Evolutionary conservation across 2,797 vertebrate species (phyloP).

Genomic region (Phoebastria nigripes): DNA sequence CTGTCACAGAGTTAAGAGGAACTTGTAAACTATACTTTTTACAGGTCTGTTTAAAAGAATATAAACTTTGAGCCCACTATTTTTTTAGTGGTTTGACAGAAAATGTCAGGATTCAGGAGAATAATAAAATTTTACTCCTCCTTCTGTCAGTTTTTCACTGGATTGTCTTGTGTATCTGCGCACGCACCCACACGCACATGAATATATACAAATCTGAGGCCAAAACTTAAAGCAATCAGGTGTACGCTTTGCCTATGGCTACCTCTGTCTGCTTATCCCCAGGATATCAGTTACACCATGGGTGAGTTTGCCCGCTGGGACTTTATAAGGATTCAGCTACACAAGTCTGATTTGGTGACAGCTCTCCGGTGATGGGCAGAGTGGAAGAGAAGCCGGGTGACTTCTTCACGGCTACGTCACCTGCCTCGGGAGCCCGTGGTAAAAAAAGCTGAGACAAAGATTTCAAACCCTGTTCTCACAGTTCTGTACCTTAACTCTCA

Average conservation of each 20-base stretch:
- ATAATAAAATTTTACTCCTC: not conserved
- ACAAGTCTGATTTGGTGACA: not conserved
- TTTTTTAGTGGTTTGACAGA: not conserved
- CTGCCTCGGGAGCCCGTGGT: rapidly evolving
- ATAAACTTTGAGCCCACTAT: not conserved
- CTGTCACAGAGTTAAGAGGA: not conserved
- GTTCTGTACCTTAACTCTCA: not conserved
- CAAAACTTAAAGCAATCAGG: not conserved
- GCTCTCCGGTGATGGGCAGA: not conserved
- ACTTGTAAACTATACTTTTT: not conserved
- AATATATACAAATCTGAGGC: not conserved
- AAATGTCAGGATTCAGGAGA: not conserved
- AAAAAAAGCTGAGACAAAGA: not conserved
- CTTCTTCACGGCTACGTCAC: not conserved
- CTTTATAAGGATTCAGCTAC: not conserved
- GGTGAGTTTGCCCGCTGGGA: not conserved
- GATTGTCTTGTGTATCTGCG: not conserved
- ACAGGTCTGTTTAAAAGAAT: not conserved
- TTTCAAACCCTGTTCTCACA: not conserved
- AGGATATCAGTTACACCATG: not conserved
- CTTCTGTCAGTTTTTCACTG: not conserved
- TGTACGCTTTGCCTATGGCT: not conserved
- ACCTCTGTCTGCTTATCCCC: not conserved
- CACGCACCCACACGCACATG: rapidly evolving
- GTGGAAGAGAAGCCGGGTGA: not conserved